Base-by-base conservation (phyloP, 2,888 invertebrate species). In the Latheticus oryzae region DNA sequence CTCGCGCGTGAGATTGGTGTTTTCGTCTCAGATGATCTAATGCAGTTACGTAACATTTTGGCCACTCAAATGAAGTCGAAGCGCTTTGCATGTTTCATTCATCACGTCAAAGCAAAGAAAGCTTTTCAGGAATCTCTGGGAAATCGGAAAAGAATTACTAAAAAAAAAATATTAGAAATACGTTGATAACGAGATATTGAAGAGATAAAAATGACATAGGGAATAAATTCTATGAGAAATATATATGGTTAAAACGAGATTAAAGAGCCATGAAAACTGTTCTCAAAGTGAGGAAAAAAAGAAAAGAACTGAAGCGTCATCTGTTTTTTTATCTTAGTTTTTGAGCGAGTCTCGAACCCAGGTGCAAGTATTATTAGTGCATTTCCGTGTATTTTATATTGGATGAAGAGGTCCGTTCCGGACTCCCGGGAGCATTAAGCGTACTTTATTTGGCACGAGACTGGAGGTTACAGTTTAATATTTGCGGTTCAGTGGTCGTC, bases 371-470 rank as follows among this genome's bases (percentile, higher is more conserved):
- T 45, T 54, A 58, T 54, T 58, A 54, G 53, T 54, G 57, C 57
- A 57, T 60, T 52, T 51, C 43, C 35, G 33, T 43, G 57, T 58
- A 40, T 60, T 45, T n/a, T 45, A 47, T 47, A 19, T 23, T 30
- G 28, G 57, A 67, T 66, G 67, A 67, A 69, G 68, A 68, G 70
- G 65, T 66, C 67, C 63, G 58, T 54, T 60, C 58, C 62, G 65
- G 65, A 67, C 66, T 68, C 69, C 60, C 58, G 69, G 66, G 71
- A 73, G 65, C 70, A 76, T 76, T 74, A 76, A 76, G 71, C 72
- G 74, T 76, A 74, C 76, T 76, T 76, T 76, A 76, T 77, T 76
- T 75, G 76, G 73, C 73, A 66, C 74, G 76, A 69, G 76, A 73
- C 73, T 71, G 66, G 74, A 71, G 73, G 75, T 74, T 74, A 71